phyloP scores from a whole-genome alignment of 2,888 invertebrate genomes.

The Epirrhoe tristata region DNA sequence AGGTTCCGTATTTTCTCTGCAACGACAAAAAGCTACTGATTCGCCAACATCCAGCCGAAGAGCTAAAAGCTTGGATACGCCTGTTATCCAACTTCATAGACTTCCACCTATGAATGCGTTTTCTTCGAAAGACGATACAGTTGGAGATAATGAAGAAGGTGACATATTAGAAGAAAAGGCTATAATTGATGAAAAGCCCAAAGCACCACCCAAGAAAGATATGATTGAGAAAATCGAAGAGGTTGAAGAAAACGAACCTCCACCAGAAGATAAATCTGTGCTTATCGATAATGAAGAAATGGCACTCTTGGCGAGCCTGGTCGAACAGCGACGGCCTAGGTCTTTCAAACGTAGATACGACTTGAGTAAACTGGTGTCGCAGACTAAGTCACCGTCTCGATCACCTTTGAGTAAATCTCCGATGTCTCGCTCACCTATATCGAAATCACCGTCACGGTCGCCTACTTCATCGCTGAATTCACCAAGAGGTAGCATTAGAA shows the following conservation, averaged over 20 bases:
- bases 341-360: conserved; percentile 81
- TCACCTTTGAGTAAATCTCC: conserved; percentile 80
- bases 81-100: conserved; percentile 91
- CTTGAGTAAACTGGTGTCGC: conserved; percentile 72
- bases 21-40: conserved; percentile 90
- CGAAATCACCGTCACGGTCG: conserved; percentile 81
- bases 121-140: conserved; percentile 95
- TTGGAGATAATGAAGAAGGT: conserved; percentile 90
- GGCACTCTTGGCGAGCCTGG: conserved; percentile 82
- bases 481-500: conserved; percentile 80
- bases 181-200: conserved; percentile 73
- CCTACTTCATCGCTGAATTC: conserved; percentile 83
- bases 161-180: conserved; percentile 87
- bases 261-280: conserved; percentile 73
- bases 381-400: conserved; percentile 73
- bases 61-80: conserved; percentile 94
- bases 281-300: conserved; percentile 86
- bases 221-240: conserved; percentile 79
- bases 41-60: conserved; percentile 91
- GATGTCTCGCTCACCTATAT: conserved; percentile 77
- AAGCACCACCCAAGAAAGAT: conserved; percentile 62
- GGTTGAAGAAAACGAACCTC: conserved; percentile 79
- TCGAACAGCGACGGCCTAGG: conserved; percentile 78
- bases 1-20: conserved; percentile 91
- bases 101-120: conserved; percentile 94